These are phyloP conservation scores for Hyperoodon ampullatus DNA, from an alignment of 2,113 vertebrate species.

Conservation along the genomic window DNA sequence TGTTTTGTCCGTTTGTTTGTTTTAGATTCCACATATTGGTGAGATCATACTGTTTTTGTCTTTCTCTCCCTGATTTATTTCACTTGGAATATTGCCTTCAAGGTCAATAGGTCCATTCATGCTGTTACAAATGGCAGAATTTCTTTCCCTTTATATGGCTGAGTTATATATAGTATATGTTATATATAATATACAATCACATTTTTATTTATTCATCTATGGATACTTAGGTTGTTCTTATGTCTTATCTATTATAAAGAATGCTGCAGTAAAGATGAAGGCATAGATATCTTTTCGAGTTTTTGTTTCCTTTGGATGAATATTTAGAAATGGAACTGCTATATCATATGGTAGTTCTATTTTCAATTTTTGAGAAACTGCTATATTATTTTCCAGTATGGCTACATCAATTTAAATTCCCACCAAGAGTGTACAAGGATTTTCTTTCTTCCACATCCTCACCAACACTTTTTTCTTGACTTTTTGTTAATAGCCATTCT, in stretches of 20 bases:
- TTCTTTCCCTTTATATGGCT: too few relatives aligned
- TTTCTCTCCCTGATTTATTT: too few relatives aligned
- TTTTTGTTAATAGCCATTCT: background rate
- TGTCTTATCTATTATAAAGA: background rate
- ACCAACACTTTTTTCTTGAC: background rate
- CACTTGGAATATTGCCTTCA: too few relatives aligned
- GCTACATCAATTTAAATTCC: background rate
- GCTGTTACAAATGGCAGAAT: too few relatives aligned
- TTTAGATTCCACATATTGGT: too few relatives aligned
- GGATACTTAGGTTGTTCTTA: background rate
- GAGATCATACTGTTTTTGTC: too few relatives aligned
- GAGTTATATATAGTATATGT: too few relatives aligned
- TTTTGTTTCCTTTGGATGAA: background rate
- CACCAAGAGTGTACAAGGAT: background rate
- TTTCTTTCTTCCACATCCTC: background rate
- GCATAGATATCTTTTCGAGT: background rate
- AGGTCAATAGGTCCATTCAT: too few relatives aligned
- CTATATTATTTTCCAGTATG: fast-evolving
- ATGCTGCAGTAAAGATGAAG: background rate
- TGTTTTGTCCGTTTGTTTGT: too few relatives aligned
- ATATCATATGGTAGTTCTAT: background rate
- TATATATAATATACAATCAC: background rate
- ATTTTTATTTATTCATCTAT: background rate
- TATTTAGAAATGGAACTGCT: background rate
- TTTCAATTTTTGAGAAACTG: background rate